phyloP scores from a whole-genome alignment of 2,797 vertebrate species.

The Sylvilagus floridanus region DNA sequence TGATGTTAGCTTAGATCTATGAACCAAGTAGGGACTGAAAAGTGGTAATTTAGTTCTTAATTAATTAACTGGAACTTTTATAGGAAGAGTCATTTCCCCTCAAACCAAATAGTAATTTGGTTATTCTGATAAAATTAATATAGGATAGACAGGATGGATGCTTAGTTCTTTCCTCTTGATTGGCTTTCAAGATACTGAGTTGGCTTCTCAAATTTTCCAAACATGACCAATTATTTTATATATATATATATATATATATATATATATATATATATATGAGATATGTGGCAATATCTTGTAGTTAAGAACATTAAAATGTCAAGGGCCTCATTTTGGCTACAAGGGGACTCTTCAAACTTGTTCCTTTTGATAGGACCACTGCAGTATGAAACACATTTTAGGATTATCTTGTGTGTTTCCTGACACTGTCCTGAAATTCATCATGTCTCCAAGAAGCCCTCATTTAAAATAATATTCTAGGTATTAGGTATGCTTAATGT shows the following conservation, averaged over 20 bases:
- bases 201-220: background rate
- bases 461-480: background rate
- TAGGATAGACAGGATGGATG: background rate
- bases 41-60: background rate
- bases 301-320: background rate
- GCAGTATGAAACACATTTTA: background rate
- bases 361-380: background rate
- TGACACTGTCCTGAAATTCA: background rate
- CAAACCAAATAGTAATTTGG: background rate
- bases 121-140: background rate
- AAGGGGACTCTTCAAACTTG: background rate
- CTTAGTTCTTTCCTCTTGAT: background rate
- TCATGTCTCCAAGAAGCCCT: background rate
- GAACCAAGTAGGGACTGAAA: background rate
- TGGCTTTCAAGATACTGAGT: conserved; percentile 30
- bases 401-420: background rate
- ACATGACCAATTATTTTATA: background rate
- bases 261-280: background rate
- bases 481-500: background rate
- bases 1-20: background rate
- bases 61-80: background rate
- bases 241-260: no score
- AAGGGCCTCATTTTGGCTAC: background rate
- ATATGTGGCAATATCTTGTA: background rate
- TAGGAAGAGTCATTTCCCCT: background rate